Evolutionary conservation across 2,113 vertebrate genomes (phyloP).

Genomic region (Hemiscyllium ocellatum): DNA sequence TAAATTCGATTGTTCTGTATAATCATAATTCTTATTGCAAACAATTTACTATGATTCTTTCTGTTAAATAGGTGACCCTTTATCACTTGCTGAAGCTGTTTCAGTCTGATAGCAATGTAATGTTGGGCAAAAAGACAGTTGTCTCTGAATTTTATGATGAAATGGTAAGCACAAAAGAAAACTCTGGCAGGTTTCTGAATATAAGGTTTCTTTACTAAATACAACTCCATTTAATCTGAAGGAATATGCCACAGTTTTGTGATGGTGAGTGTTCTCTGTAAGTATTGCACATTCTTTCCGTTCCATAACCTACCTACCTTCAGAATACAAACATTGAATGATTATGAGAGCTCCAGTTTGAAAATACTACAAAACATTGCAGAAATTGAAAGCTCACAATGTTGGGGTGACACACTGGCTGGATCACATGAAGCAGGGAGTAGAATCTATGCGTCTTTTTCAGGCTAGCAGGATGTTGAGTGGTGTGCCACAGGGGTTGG

Average conservation of each 20-base stretch:
- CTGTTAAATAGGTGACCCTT: slow-evolving; percentile 74
- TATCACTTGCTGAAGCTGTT: slow-evolving; percentile 96
- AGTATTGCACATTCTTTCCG: not conserved
- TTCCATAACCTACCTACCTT: not conserved
- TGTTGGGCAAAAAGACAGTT: slow-evolving; percentile 91
- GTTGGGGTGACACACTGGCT: too few relatives aligned
- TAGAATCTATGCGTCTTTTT: too few relatives aligned
- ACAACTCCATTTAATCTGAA: not conserved
- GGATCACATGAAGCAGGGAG: too few relatives aligned
- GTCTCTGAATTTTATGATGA: slow-evolving; percentile 99
- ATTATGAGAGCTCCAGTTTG: not conserved
- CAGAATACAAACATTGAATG: not conserved
- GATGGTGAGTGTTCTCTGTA: not conserved
- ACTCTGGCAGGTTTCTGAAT: not conserved
- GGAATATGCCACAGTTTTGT: not conserved
- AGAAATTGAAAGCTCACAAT: too few relatives aligned
- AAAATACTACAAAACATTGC: not conserved
- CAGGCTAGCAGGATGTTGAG: too few relatives aligned
- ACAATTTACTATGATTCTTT: slow-evolving; percentile 31
- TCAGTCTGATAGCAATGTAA: slow-evolving; percentile 93
- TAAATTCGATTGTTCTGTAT: too few relatives aligned
- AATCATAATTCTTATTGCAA: too few relatives aligned
- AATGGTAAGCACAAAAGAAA: slow-evolving; percentile 67
- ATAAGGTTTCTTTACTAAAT: not conserved
- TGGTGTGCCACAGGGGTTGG: too few relatives aligned